phyloP scores from a whole-genome alignment of 1,140 invertebrate species.

The Diploscapter pachys region DNA sequence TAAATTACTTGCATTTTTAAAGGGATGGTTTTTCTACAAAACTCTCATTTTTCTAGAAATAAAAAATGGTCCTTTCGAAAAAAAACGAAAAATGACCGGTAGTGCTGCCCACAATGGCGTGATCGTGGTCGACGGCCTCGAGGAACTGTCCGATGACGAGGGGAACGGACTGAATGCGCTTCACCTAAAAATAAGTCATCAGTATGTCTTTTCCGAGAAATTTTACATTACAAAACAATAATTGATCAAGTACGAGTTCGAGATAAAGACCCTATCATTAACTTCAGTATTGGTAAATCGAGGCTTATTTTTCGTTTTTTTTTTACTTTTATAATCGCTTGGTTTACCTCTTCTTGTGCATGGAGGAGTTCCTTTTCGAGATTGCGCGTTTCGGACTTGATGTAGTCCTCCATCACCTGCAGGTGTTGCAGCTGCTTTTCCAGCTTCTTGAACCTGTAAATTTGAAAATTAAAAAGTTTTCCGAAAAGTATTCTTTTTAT shows the following conservation, averaged over 20 bases:
- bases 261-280: neutral
- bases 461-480: neutral
- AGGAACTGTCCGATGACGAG: conserved; percentile 95
- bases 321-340: no score
- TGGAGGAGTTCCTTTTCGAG: conserved; percentile 95
- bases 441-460: conserved; percentile 71
- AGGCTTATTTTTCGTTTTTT: no score
- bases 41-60: neutral
- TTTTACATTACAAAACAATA: no score
- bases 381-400: conserved; percentile 96
- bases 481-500: neutral
- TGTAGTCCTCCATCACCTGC: conserved; percentile 95
- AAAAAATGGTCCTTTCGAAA: conserved; percentile 2
- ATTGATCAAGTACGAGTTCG: neutral
- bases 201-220: no score
- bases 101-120: conserved; percentile 82
- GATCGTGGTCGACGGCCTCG: conserved; percentile 95
- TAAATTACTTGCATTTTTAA: neutral
- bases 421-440: conserved; percentile 91
- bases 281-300: no score
- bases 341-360: conserved; percentile 77
- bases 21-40: neutral
- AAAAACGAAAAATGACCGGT: conserved; percentile 64
- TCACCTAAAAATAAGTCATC: conserved; percentile 68
- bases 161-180: conserved; percentile 93